Evolutionary conservation across 2,797 vertebrate genomes (phyloP).

Genomic region (Pseudopleuronectes americanus): DNA sequence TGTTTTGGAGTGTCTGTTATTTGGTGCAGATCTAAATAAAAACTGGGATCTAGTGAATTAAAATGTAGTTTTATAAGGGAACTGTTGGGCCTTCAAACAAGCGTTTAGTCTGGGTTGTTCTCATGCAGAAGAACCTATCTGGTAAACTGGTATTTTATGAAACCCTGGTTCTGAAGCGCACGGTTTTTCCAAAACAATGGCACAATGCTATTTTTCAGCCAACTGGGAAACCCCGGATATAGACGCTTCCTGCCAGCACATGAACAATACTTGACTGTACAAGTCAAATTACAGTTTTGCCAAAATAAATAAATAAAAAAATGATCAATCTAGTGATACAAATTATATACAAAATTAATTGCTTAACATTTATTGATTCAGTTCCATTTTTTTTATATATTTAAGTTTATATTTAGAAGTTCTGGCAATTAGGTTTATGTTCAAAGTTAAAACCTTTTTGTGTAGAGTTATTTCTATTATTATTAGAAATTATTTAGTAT

Average conservation of each 20-base stretch:
- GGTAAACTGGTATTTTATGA: background rate
- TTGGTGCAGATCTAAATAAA: no score
- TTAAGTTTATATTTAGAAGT: background rate
- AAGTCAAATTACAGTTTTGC: background rate
- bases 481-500: no score
- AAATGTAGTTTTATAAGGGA: background rate
- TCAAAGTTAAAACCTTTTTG: no score
- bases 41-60: no score
- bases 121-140: background rate
- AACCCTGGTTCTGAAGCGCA: background rate
- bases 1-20: no score
- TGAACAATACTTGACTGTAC: background rate
- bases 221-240: constrained; percentile 8
- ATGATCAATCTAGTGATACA: background rate
- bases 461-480: no score
- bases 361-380: background rate
- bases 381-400: background rate
- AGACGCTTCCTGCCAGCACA: background rate
- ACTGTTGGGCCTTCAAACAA: no score
- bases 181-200: constrained; percentile 8
- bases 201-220: constrained; percentile 11
- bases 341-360: background rate
- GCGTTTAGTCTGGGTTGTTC: background rate
- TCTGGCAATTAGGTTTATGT: background rate
- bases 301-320: background rate